Conservation (phyloP, 2,797 vertebrate species). For the Crocodylus rhombifer region DNA sequence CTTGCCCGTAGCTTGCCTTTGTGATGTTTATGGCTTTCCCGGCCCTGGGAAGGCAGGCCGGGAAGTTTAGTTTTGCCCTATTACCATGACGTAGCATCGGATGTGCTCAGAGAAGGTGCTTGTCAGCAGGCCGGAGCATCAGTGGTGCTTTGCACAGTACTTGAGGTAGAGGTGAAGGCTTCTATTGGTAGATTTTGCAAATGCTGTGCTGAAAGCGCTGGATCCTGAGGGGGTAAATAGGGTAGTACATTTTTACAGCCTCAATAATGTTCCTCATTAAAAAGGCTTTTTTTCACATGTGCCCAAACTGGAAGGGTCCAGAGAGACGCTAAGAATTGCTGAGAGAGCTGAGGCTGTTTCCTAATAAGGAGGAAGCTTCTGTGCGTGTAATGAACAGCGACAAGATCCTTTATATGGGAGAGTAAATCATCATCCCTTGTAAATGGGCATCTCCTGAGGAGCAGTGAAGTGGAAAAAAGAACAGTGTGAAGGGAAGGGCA, state of each 20-base stretch:
- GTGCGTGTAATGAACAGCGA: not conserved
- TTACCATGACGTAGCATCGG: not conserved
- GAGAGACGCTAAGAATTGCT: conserved; percentile 10
- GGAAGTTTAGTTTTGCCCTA: not conserved
- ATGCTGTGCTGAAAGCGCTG: not conserved
- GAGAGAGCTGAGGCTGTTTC: conserved; percentile 26
- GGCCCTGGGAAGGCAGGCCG: not conserved
- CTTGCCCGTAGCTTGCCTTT: not conserved
- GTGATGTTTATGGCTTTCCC: not conserved
- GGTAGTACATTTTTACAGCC: conserved; percentile 44
- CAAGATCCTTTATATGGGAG: not conserved
- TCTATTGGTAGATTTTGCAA: not conserved
- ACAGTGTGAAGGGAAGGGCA: not conserved
- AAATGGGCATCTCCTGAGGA: conserved; percentile 3
- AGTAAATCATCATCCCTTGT: rapidly evolving
- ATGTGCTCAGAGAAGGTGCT: not conserved
- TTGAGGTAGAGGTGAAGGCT: not conserved
- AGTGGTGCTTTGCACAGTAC: not conserved
- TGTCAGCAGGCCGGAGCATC: not conserved
- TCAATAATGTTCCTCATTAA: not conserved
- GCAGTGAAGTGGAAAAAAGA: not conserved
- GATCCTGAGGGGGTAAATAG: not conserved
- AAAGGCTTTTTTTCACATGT: conserved; percentile 49
- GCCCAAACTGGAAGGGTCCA: not conserved
- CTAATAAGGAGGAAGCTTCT: conserved; percentile 33